Conservation (phyloP, 2,113 vertebrate genomes). For the Cebidichthys violaceus region DNA sequence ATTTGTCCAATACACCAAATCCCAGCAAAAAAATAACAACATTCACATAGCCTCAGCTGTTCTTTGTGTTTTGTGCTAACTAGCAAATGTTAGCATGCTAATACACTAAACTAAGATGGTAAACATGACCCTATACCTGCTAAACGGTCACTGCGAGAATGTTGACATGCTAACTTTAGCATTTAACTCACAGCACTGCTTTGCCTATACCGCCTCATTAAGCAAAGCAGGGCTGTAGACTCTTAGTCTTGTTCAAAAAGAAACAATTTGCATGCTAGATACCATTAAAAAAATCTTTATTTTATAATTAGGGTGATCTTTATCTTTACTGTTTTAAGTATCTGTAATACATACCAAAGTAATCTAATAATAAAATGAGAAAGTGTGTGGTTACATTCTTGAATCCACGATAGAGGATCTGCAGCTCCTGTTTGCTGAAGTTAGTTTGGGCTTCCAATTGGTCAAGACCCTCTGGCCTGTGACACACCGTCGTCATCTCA, state of each 20-base stretch:
- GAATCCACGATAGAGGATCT: constrained; percentile 97
- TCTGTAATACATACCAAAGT: background rate
- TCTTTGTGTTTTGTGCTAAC: background rate
- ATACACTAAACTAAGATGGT: background rate
- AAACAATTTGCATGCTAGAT: background rate
- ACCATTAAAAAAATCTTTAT: background rate
- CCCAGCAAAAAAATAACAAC: background rate
- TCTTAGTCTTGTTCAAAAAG: background rate
- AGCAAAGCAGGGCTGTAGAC: background rate
- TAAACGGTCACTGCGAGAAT: background rate
- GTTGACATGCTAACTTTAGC: background rate
- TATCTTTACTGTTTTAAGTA: background rate
- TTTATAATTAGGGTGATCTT: background rate
- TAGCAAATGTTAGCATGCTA: background rate
- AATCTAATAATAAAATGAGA: background rate
- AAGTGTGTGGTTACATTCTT: constrained; percentile 89
- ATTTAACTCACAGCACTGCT: background rate
- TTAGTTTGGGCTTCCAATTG: constrained; percentile 97
- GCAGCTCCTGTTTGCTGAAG: constrained; percentile 96
- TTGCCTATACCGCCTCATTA: background rate
- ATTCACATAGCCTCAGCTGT: background rate
- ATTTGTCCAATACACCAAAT: background rate
- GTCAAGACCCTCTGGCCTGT: constrained; percentile 94
- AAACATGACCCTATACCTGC: background rate
- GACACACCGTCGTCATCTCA: constrained; percentile 95